A percentile compares a stretch with the other conserved stretches of the same genome.
phyloP scores from a whole-genome alignment of 2,888 invertebrate genomes.

The Latrodectus hesperus region DNA sequence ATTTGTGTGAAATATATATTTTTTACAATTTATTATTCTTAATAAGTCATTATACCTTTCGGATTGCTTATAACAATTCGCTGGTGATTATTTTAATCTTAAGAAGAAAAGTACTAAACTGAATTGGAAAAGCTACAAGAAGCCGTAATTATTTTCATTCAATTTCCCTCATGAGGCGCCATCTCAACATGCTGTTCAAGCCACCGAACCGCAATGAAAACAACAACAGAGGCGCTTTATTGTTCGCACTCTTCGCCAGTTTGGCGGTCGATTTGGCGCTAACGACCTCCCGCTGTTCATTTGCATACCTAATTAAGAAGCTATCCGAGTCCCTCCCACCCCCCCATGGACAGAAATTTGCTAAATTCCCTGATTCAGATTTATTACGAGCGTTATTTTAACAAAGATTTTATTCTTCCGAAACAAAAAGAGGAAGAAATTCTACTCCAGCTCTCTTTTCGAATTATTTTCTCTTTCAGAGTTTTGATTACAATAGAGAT shows the following conservation, averaged over 20 bases:
- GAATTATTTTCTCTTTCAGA: conserved; percentile 1
- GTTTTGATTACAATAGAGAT: neutral
- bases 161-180: too few species aligned
- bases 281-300: conserved; percentile 50
- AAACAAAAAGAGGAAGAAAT: neutral
- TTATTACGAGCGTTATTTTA: conserved; percentile 33
- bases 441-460: neutral
- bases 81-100: too few species aligned
- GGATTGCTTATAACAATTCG: too few species aligned
- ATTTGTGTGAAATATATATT: too few species aligned
- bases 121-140: too few species aligned
- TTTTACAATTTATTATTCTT: too few species aligned
- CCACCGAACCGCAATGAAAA: neutral
- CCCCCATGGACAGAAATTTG: neutral
- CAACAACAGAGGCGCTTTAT: neutral
- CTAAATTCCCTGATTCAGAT: conserved; percentile 25
- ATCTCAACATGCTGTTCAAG: neutral
- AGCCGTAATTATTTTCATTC: too few species aligned
- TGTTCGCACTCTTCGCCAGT: conserved; percentile 18
- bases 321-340: conserved; percentile 42
- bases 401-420: neutral
- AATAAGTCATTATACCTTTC: too few species aligned
- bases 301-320: conserved; percentile 67
- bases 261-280: conserved; percentile 60
- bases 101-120: too few species aligned